Percentiles rank a stretch among this genome's conserved stretches.
Conservation (phyloP, 2,888 invertebrate genomes). For the Apantesis nais region DNA sequence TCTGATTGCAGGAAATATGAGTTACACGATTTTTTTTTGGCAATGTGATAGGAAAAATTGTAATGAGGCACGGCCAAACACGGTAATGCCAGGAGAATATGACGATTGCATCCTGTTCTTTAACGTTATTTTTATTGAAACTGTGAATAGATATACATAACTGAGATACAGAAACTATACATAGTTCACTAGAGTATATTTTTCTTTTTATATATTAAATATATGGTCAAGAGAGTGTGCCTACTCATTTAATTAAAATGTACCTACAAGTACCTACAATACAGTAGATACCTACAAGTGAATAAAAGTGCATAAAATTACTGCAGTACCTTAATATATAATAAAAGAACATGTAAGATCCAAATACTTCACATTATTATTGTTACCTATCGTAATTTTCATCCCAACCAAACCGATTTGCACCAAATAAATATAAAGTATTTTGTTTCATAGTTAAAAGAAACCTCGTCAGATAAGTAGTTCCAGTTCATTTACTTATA, state of each 20-base stretch:
- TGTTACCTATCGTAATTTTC: not conserved
- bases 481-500: not conserved
- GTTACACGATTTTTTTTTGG: not conserved
- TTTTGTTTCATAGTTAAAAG: not conserved
- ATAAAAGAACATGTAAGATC: not conserved
- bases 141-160: not conserved
- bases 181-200: not conserved
- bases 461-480: not conserved
- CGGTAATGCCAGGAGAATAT: not conserved
- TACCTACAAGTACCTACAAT: not conserved
- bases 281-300: too few relatives aligned
- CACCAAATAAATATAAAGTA: not conserved
- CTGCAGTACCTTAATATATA: not conserved
- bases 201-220: not conserved
- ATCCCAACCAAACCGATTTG: not conserved
- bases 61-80: not conserved
- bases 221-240: not conserved
- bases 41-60: not conserved
- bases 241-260: not conserved
- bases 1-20: conserved; percentile 8
- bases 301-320: not conserved
- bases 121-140: not conserved
- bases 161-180: not conserved
- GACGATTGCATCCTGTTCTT: not conserved
- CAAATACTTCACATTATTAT: not conserved